Evolutionary conservation across 2,888 invertebrate species (phyloP), one percentile per base, ranked within the genome.

Genomic region (Pseudanteris insignis): DNA sequence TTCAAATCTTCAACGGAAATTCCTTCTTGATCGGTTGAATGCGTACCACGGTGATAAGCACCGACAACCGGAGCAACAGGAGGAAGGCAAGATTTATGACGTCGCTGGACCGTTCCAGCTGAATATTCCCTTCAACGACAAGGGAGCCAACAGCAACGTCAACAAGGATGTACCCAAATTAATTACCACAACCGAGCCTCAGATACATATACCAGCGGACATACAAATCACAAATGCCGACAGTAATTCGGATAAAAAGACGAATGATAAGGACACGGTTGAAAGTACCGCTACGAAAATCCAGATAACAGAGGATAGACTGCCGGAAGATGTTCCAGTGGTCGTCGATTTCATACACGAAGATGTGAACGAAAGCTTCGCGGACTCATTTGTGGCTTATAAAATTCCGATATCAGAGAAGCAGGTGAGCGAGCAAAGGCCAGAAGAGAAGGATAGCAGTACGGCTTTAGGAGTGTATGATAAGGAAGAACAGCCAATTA

Each of bases 21-120:
- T 79, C 53, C 40, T 78, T 5, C 50, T 78, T 0, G 68, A 76
- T 11, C 71, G 73, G 1, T 64, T 80, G 13, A 79, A 78, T 44
- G 68, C 70, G 1, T 67, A 67, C 36, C 73, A 71, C 34, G 6
- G 18, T 18, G 55, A 60, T 3, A 15, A 25, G 8, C 15, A 46
- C n/a, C 28, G 53, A 11, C 47, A 47, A 9, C 34, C 32, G 29
- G 34, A 48, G 14, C 47, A 40, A 10, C 30, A 47, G n/a, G 37
- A 40, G 3, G 51, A 61, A 10, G 24, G 46, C 15, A 65, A 62
- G 21, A 38, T 30, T 12, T 55, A 36, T 2, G 53, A 60, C 14
- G 8, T 46, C 1, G 65, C 64, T 2, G 79, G 77, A 6, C 79
- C 79, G 0, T 54, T 80, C 1, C 79, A 79, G 29, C 50, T 80